Percentiles rank a stretch among this genome's conserved stretches.
These are phyloP conservation scores for Eulemur rufifrons DNA, from an alignment of 2,113 vertebrate genomes.

Conservation along the genomic window DNA sequence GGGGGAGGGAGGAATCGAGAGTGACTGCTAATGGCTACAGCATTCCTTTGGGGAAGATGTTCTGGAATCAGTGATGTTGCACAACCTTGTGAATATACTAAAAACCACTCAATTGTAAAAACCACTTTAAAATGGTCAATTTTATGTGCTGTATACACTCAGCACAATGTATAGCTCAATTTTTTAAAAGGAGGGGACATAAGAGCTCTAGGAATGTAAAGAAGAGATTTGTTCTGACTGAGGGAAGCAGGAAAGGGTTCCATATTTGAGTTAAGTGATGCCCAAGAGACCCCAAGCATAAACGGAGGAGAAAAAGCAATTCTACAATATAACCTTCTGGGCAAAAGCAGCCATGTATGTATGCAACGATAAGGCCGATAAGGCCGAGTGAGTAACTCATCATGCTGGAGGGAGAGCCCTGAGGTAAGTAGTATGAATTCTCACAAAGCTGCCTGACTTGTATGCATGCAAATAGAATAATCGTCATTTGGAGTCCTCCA, in stretches of 20 bases:
- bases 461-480: too few species aligned
- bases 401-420: neutral
- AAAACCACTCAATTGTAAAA: neutral
- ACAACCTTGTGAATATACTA: neutral
- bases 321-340: neutral
- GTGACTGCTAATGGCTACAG: neutral
- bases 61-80: neutral
- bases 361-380: neutral
- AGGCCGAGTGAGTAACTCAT: neutral
- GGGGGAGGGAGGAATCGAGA: neutral
- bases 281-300: neutral
- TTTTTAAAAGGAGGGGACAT: neutral
- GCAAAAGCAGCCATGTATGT: neutral
- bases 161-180: neutral
- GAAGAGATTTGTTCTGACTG: neutral
- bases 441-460: neutral
- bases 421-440: neutral
- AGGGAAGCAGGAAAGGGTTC: neutral
- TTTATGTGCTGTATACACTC: neutral
- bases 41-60: neutral
- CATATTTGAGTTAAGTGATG: neutral
- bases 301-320: neutral
- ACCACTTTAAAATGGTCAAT: neutral
- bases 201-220: neutral
- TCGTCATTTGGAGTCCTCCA: neutral